Percentiles rank a stretch among this genome's conserved stretches.
phyloP scores from a whole-genome alignment of 2,888 invertebrate species.

The Drosophila parthenogenetica region DNA sequence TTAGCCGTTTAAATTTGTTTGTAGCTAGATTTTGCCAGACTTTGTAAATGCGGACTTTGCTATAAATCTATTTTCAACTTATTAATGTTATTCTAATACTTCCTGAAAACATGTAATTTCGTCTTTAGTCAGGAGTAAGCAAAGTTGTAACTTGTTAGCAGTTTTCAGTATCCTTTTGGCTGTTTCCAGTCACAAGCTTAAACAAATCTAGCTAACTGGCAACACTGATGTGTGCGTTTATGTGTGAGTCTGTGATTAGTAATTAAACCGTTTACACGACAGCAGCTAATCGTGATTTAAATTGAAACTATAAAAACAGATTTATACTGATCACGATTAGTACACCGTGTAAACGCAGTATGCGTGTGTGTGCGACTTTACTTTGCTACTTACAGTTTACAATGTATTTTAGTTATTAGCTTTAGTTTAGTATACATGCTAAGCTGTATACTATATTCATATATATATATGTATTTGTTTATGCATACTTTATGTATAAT shows the following conservation, averaged over 20 bases:
- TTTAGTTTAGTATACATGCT: slow-evolving; percentile 64
- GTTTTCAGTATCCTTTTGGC: no score
- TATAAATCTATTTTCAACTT: no score
- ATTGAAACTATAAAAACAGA: background rate
- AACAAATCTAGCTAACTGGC: no score
- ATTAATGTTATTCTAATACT: no score
- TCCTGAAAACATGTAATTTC: no score
- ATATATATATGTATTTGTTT: slow-evolving; percentile 36
- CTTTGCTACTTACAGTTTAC: slow-evolving; percentile 58
- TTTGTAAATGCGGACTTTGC: no score
- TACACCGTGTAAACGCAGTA: slow-evolving; percentile 23
- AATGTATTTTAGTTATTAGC: slow-evolving; percentile 21
- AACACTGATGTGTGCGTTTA: slow-evolving; percentile 5
- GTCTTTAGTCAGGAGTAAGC: no score
- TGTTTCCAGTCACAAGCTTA: no score
- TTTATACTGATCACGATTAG: slow-evolving; percentile 26
- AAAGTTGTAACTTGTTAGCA: no score
- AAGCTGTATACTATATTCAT: slow-evolving; percentile 58
- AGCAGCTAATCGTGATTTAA: slow-evolving; percentile 13
- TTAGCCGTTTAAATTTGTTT: no score
- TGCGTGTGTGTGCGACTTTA: slow-evolving; percentile 33
- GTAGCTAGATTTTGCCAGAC: no score
- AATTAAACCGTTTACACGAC: slow-evolving; percentile 23
- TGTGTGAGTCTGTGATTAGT: slow-evolving; percentile 14
- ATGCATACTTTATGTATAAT: slow-evolving; percentile 51